These are phyloP conservation scores for Cladorhizidae sp. DNA, from an alignment of 37 sponge, comb jelly and placozoan species.

Conservation along the genomic window DNA sequence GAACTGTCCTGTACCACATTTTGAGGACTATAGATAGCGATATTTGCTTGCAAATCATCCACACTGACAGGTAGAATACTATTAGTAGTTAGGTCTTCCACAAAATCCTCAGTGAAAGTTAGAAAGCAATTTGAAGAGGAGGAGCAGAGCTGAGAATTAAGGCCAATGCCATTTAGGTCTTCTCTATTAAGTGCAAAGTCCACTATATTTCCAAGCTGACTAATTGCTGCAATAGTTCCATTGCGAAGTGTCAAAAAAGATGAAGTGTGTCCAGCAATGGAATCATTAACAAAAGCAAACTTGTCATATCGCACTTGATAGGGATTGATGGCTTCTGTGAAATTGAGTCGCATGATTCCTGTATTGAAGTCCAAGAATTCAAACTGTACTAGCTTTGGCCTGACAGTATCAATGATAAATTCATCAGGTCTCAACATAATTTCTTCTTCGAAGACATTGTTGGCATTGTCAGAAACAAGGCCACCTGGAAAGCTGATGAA, in stretches of 20 bases:
- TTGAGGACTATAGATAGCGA: constrained; percentile 2
- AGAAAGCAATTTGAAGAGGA: constrained; percentile 38
- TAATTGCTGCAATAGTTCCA: constrained; percentile 31
- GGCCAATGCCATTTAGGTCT: constrained; percentile 68
- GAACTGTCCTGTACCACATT: constrained; percentile 42
- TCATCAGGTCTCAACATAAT: constrained; percentile 17
- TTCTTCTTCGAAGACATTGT: constrained; percentile 35
- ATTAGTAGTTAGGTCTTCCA: constrained; percentile 48
- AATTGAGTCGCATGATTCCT: constrained; percentile 64
- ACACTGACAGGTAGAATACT: constrained; percentile 19
- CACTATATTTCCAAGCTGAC: constrained; percentile 38
- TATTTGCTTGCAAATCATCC: not conserved
- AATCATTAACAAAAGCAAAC: constrained; percentile 37
- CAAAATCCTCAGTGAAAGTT: constrained; percentile 42
- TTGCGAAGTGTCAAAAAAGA: constrained; percentile 25
- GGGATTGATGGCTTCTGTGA: constrained; percentile 74
- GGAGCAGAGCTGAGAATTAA: constrained; percentile 30
- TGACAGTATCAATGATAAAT: constrained; percentile 57
- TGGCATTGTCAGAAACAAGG: constrained; percentile 65
- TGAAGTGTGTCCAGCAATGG: not conserved
- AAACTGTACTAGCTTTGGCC: constrained; percentile 65
- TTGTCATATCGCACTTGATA: constrained; percentile 26
- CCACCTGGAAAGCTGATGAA: constrained; percentile 29
- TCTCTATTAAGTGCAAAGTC: constrained; percentile 35
- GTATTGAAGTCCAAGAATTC: constrained; percentile 65